phyloP scores from a whole-genome alignment of 2,113 vertebrate species.

The Columba livia region DNA sequence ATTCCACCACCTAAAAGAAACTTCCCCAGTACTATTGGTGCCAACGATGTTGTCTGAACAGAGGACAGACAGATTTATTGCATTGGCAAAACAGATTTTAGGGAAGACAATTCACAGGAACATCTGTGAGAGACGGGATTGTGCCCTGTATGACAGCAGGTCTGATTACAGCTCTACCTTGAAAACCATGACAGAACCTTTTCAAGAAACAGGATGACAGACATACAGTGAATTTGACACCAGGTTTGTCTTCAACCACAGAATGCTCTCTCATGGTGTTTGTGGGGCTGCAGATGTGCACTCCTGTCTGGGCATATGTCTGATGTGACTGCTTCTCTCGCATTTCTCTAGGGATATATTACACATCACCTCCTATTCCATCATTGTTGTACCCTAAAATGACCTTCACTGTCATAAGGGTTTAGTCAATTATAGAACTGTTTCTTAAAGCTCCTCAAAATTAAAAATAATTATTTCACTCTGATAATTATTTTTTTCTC shows the following conservation, averaged over 20 bases:
- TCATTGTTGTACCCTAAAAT: neutral
- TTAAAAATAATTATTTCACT: neutral
- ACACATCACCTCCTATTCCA: neutral
- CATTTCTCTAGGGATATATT: neutral
- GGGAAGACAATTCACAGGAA: neutral
- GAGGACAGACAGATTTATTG: neutral
- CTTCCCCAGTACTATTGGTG: neutral
- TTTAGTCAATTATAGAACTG: neutral
- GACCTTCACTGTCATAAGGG: neutral
- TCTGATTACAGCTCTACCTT: neutral
- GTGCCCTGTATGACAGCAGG: neutral
- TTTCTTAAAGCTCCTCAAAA: neutral
- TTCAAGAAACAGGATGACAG: neutral
- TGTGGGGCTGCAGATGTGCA: neutral
- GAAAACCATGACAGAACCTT: neutral
- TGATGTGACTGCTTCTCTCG: neutral
- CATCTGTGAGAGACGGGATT: neutral
- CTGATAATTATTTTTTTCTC: neutral
- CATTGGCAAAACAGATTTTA: neutral
- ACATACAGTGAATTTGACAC: rapidly evolving
- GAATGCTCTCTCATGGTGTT: neutral
- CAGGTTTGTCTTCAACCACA: neutral
- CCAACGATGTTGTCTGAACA: neutral
- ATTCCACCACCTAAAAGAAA: neutral
- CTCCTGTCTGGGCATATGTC: neutral